Base-by-base conservation (phyloP, 2,113 vertebrate genomes). In the Sisor rabdophorus region DNA sequence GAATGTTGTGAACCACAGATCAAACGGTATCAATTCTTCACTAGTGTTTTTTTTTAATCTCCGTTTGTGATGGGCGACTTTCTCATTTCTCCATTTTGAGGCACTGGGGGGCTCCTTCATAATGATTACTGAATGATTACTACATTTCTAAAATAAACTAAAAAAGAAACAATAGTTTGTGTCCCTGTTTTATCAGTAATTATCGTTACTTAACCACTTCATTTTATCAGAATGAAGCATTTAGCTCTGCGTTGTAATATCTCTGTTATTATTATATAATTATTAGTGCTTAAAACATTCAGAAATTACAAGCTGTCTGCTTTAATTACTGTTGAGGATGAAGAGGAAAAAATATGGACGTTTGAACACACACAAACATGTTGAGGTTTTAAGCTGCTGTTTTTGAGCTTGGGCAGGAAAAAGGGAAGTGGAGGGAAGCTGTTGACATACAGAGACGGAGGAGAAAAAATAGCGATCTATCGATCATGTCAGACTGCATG, bases 401-500 rank as follows among this genome's bases (percentile, higher is more conserved):
- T 11, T 68, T 20, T 22, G 24, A 52, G 50, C 50, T 48, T 44
- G 30, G 65, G 26, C 63, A 50, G 70, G 60, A 26, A 65, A 76
- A 50, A 4, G 65, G 77, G 59, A 68, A 56, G 44, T 75, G 67
- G 54, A 17, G 20, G 20, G 50, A 82, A 71, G 59, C 44, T 72
- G 58, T 52, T 67, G 52, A 30, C 22, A 67, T 24, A 54, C 30
- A 56, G n/a, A 69, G 40, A 30, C 24, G 47, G 63, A 47, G 4
- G 63, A 22, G 40, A 54, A 12, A 60, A 40, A 15, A 54, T 69
- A 47, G 54, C 28, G 75, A 32, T 22, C 48, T 64, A 80, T 83
- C 47, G 81, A 83, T 80, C 75, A 9, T 56, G 40, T 36, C 50
- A 28, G 77, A 19, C 52, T 75, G 75, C 75, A 32, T 55, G 15